Evolutionary conservation across 2,888 invertebrate genomes (phyloP).

Genomic region (Pachycephus smyrnensis): DNA sequence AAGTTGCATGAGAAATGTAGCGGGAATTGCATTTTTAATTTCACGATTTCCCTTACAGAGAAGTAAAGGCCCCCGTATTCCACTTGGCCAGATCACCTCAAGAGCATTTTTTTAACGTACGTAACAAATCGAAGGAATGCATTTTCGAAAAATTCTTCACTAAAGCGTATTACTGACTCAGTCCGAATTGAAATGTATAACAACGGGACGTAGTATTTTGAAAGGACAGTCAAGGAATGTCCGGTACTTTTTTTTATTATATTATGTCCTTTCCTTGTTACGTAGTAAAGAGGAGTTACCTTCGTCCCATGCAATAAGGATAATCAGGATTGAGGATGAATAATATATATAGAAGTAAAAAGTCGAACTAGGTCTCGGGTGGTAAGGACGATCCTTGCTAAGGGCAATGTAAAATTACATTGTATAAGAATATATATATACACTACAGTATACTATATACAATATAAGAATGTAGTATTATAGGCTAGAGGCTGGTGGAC

Average conservation of each 20-base stretch:
- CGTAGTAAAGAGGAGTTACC: background rate
- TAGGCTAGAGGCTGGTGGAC: background rate
- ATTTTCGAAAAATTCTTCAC: background rate
- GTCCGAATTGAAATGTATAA: background rate
- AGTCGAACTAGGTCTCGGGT: background rate
- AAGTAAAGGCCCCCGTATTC: background rate
- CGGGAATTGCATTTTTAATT: conserved; percentile 9
- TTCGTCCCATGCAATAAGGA: background rate
- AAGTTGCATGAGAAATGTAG: conserved; percentile 10
- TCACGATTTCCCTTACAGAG: background rate
- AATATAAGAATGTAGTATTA: background rate
- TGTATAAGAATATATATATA: background rate
- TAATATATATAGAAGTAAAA: background rate
- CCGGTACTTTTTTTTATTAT: background rate
- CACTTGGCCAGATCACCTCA: background rate
- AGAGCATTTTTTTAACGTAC: background rate
- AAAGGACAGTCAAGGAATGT: background rate
- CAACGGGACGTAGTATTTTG: background rate
- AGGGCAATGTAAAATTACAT: background rate
- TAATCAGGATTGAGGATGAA: background rate
- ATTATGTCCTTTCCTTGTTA: background rate
- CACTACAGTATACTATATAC: background rate
- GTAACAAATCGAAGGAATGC: background rate
- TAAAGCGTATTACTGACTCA: background rate
- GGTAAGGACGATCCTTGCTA: background rate